phyloP scores from a whole-genome alignment of 2,797 vertebrate genomes.

The Gadopsis bispinosus region DNA sequence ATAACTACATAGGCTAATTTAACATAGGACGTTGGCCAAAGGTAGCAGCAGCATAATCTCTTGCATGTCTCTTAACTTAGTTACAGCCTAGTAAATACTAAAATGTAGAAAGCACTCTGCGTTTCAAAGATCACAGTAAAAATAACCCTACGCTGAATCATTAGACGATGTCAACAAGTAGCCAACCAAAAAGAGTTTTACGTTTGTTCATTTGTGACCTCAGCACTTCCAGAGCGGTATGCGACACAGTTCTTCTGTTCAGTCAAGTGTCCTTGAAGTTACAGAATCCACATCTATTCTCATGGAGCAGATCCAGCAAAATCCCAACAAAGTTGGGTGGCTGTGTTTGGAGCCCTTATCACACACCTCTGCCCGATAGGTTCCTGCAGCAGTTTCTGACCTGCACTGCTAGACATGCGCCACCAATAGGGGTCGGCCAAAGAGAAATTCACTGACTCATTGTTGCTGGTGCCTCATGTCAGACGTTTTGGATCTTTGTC shows the following conservation, averaged over 20 bases:
- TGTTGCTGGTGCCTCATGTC: neutral
- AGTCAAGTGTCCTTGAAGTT: neutral
- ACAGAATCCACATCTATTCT: neutral
- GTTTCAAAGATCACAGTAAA: neutral
- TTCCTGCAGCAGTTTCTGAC: neutral
- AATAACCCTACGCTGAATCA: neutral
- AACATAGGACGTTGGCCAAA: neutral
- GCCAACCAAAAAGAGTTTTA: neutral
- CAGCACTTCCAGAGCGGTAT: neutral
- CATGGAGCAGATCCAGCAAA: too few species aligned
- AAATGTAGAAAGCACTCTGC: rapidly evolving
- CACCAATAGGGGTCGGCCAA: neutral
- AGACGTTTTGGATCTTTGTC: neutral
- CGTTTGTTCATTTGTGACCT: too few species aligned
- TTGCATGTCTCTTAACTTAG: neutral
- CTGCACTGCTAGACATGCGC: neutral
- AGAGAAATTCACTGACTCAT: neutral
- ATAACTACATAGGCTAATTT: neutral
- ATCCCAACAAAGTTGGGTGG: neutral
- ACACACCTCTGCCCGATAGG: neutral
- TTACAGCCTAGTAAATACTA: neutral
- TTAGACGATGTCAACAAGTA: neutral
- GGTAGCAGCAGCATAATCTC: neutral
- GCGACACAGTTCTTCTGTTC: neutral
- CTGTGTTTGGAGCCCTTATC: neutral